Percentiles rank a stretch among this genome's conserved stretches.
Evolutionary conservation across 2,797 vertebrate genomes (phyloP).

Genomic region (Hydrocynus forskahlii): DNA sequence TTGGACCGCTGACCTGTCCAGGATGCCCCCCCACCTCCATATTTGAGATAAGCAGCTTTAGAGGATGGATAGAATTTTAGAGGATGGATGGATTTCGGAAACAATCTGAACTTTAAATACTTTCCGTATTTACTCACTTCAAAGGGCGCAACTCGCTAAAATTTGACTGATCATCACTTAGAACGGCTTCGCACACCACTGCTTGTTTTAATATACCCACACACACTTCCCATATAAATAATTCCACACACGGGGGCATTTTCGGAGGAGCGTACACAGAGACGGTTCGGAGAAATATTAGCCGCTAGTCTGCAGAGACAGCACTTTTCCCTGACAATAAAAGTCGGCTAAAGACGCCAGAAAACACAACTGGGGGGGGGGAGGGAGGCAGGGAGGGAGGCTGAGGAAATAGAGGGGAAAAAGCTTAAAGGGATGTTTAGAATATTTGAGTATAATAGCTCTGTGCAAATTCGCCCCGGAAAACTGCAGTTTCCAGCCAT

Average conservation of each 20-base stretch:
- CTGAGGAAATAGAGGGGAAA: conserved; percentile 52
- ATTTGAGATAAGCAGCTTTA: too few relatives aligned
- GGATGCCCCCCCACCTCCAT: too few relatives aligned
- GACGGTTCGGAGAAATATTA: conserved; percentile 50
- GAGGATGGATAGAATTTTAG: too few relatives aligned
- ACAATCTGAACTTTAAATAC: not conserved
- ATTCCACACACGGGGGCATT: not conserved
- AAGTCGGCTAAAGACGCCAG: conserved; percentile 59
- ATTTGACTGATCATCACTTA: not conserved
- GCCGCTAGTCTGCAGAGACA: conserved; percentile 60
- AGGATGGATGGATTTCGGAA: too few relatives aligned
- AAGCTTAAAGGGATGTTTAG: conserved; percentile 51
- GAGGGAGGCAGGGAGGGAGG: too few relatives aligned
- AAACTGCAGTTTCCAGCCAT: conserved; percentile 29
- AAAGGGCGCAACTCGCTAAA: not conserved
- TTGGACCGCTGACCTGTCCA: too few relatives aligned
- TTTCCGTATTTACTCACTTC: not conserved
- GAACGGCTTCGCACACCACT: not conserved
- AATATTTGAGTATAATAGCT: conserved; percentile 50
- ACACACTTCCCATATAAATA: conserved; percentile 20
- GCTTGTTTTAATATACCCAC: not conserved
- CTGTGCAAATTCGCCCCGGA: conserved; percentile 57
- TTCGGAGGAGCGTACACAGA: conserved; percentile 16
- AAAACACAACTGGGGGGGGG: conserved; percentile 48
- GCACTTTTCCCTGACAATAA: conserved; percentile 68